These are phyloP conservation scores for Aphaenogaster ashmeadi DNA, from an alignment of 1,140 invertebrate genomes.

Conservation along the genomic window DNA sequence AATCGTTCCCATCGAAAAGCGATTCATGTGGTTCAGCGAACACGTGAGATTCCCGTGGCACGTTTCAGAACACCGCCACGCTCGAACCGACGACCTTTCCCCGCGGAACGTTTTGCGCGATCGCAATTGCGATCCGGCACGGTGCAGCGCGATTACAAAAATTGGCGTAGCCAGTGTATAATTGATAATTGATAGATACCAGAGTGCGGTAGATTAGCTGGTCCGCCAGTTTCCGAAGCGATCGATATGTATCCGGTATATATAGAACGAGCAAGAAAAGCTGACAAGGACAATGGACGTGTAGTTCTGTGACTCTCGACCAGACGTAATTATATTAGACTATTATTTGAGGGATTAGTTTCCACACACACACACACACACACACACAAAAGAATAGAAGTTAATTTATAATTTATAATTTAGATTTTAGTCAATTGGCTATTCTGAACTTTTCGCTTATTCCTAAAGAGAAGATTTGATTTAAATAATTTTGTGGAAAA, in stretches of 20 bases:
- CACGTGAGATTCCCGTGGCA: conserved; percentile 26
- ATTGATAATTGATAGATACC: conserved; percentile 58
- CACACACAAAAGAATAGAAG: too few species aligned
- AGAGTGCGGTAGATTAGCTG: conserved; percentile 11
- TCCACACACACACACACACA: too few species aligned
- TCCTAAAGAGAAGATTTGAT: too few species aligned
- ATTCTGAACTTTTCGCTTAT: too few species aligned
- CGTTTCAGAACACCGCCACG: conserved; percentile 20
- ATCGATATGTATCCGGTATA: conserved; percentile 17
- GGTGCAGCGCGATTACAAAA: conserved; percentile 5
- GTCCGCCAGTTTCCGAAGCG: not conserved
- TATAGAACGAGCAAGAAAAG: not conserved
- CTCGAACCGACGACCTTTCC: conserved; percentile 44
- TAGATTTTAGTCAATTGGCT: too few species aligned
- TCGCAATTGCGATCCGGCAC: conserved; percentile 16
- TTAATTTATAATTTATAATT: too few species aligned
- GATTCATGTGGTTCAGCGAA: conserved; percentile 1
- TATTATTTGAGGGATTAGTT: not conserved
- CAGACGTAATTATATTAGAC: not conserved
- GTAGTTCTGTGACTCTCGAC: not conserved
- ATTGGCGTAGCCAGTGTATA: conserved; percentile 18
- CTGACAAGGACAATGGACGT: not conserved
- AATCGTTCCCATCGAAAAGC: conserved; percentile 1
- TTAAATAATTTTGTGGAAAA: too few species aligned
- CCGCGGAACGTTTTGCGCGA: conserved; percentile 21